Base-by-base conservation (phyloP, 2,888 invertebrate genomes). In the Yponomeuta sedellus region DNA sequence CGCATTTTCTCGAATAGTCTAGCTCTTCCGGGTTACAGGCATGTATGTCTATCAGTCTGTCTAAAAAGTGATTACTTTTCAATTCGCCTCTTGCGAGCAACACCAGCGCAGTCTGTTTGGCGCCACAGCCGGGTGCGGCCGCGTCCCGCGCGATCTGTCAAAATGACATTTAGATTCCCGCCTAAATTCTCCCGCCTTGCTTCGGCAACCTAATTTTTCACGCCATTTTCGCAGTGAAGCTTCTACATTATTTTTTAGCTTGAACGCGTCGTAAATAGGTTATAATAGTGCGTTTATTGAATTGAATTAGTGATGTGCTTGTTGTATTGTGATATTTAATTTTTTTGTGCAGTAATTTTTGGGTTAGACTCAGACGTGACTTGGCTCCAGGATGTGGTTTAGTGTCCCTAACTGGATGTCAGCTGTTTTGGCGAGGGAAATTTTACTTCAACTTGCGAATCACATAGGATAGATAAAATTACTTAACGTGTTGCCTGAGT, bases 151-250 rank as follows among this genome's bases (percentile, higher is more conserved):
- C 44, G 44, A 52, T 2, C 12, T 16, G 44, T 52, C 44, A 52
- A 52, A 52, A 52, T 52, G 44, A 52, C 44, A 52, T 52, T 52
- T 52, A 52, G 16, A 52, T 52, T 52, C 44, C 44, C 44, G 44
- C 44, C 44, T 16, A 52, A 52, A 52, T 52, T 16, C 44, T 34
- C 10, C 34, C 34, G 34, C 34, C 34, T 34, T 34, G 44, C 44
- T 52, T 52, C 5, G 44, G 44, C 44, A 16, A 34, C 34, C 34
- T 8, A 52, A 3, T 52, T 52, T 52, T 52, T 16, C 12, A 16
- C 2, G 44, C 44, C 12, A 52, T 52, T 52, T 52, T 52, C 44
- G 12, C 16, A 16, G 16, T 52, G 12, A 52, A 52, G 44, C 44
- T 52, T 52, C 3, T 16, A 16, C 12, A 52, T 16, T 44, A 12